phyloP scores from a whole-genome alignment of 1,140 invertebrate species.

The Pseudoatta argentina region DNA sequence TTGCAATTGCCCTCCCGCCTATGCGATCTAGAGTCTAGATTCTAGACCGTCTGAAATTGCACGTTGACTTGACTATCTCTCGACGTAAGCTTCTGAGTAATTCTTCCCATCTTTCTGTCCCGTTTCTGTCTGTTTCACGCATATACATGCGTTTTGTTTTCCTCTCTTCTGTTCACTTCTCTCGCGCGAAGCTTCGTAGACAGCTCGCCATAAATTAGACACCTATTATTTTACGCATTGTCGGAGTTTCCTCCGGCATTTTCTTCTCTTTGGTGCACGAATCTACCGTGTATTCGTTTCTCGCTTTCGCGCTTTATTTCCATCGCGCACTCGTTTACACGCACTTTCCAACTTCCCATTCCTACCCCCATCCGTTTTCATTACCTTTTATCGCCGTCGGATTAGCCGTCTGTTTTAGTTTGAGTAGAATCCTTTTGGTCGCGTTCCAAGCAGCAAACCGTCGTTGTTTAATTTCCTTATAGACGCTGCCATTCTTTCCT shows the following conservation, averaged over 20 bases:
- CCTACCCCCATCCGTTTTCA: slow-evolving; percentile 30
- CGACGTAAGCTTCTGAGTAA: slow-evolving; percentile 60
- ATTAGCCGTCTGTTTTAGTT: slow-evolving; percentile 40
- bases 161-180: not conserved
- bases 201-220: slow-evolving; percentile 63
- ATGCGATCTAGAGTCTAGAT: not conserved
- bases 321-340: slow-evolving; percentile 30
- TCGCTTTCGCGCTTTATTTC: slow-evolving; percentile 28
- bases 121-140: slow-evolving; percentile 21
- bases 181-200: slow-evolving; percentile 7
- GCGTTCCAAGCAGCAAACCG: not conserved
- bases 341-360: slow-evolving; percentile 21
- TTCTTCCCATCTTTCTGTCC: slow-evolving; percentile 39
- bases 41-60: slow-evolving; percentile 48
- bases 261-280: slow-evolving; percentile 5
- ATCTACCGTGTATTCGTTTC: not conserved
- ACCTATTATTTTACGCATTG: slow-evolving; percentile 62
- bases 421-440: slow-evolving; percentile 40
- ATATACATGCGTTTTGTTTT: not conserved
- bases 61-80: slow-evolving; percentile 53
- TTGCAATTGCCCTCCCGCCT: slow-evolving; percentile 51
- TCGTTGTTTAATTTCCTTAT: slow-evolving; percentile 40
- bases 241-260: slow-evolving; percentile 13
- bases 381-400: slow-evolving; percentile 44
- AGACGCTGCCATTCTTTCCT: not conserved